These are phyloP conservation scores for Melopsittacus undulatus DNA, from an alignment of 2,797 vertebrate species.

Conservation along the genomic window DNA sequence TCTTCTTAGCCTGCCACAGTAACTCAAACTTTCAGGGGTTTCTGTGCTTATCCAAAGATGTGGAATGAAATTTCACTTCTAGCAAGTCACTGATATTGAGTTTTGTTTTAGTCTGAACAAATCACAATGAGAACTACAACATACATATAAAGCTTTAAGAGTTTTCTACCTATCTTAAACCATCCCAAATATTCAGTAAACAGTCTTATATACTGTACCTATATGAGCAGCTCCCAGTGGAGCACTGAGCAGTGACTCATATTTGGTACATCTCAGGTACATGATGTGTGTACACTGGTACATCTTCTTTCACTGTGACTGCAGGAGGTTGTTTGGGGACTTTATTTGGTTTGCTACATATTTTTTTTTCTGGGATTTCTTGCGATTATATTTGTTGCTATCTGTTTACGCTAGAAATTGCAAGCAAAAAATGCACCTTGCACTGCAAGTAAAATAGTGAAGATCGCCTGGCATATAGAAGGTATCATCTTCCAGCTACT, in stretches of 20 bases:
- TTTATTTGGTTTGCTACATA: background rate
- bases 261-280: background rate
- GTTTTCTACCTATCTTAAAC: background rate
- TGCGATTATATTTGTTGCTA: background rate
- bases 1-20: background rate
- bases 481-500: background rate
- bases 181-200: background rate
- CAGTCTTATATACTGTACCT: rapidly evolving
- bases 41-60: background rate
- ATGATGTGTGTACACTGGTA: background rate
- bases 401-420: background rate
- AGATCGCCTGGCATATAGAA: background rate
- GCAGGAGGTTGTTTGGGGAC: background rate
- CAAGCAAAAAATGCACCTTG: background rate
- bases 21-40: background rate
- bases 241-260: background rate
- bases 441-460: background rate
- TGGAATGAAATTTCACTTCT: background rate
- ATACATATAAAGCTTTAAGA: background rate
- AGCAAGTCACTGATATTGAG: background rate
- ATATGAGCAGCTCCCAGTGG: background rate
- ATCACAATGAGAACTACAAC: background rate
- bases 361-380: background rate
- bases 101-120: background rate
- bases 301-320: background rate